phyloP scores from a whole-genome alignment of 2,797 vertebrate genomes.

The Sitta carolinensis region DNA sequence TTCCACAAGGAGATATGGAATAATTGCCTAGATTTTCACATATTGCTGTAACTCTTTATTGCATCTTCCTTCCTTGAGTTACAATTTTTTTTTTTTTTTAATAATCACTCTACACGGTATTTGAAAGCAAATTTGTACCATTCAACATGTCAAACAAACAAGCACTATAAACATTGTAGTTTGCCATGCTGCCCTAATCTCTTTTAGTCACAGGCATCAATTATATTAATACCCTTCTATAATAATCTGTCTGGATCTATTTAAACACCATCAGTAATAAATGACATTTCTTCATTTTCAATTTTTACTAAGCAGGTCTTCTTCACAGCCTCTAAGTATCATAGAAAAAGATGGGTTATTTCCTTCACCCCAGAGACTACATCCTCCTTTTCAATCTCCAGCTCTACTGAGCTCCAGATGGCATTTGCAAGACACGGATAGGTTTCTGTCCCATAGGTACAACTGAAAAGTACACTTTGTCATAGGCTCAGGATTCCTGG shows the following conservation, averaged over 20 bases:
- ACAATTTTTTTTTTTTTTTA: background rate
- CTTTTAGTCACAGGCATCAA: background rate
- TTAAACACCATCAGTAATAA: background rate
- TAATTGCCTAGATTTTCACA: background rate
- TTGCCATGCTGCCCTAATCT: background rate
- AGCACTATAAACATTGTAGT: background rate
- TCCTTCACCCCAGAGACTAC: background rate
- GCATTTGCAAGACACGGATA: background rate
- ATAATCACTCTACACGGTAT: rapidly evolving
- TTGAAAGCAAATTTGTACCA: background rate
- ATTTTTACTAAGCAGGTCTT: background rate
- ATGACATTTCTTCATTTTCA: background rate
- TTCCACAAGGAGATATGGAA: background rate
- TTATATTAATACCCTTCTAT: background rate
- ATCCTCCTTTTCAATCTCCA: background rate
- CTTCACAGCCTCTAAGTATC: background rate
- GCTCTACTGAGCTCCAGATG: background rate
- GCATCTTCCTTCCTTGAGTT: background rate
- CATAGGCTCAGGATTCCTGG: background rate
- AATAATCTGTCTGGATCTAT: background rate
- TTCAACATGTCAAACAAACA: background rate
- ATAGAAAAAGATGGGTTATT: background rate
- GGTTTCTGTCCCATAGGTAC: background rate
- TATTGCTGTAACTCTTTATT: background rate
- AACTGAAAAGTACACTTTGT: background rate